A percentile compares a stretch with the other conserved stretches of the same genome.
These are phyloP conservation scores for Meta bourneti DNA, from an alignment of 2,888 invertebrate genomes.

Conservation along the genomic window DNA sequence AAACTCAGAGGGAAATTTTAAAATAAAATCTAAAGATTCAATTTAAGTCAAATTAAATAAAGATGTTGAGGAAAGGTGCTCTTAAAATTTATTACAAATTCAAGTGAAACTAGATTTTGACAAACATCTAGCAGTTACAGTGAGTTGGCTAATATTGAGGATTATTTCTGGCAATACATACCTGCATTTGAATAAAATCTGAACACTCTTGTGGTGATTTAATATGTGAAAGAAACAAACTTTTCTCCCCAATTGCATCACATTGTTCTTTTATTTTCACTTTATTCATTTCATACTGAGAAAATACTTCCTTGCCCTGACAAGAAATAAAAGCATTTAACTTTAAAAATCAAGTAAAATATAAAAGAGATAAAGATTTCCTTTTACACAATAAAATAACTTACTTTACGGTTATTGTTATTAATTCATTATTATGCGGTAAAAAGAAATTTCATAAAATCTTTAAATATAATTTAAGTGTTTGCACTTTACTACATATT, in stretches of 20 bases:
- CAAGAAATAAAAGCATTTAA: background rate
- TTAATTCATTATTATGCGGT: no score
- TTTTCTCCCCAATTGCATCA: slow-evolving; percentile 23
- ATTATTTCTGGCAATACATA: background rate
- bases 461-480: background rate
- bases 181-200: slow-evolving; percentile 59
- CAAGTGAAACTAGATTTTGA: background rate
- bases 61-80: background rate
- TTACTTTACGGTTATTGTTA: no score
- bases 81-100: background rate
- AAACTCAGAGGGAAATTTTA: background rate
- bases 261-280: slow-evolving; percentile 31
- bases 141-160: no score
- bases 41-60: background rate
- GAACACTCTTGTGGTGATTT: slow-evolving; percentile 9
- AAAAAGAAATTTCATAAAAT: no score
- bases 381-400: no score
- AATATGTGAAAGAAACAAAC: slow-evolving; percentile 34
- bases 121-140: no score
- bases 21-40: background rate
- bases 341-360: background rate
- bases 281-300: slow-evolving; percentile 37
- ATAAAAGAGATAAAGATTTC: background rate
- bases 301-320: slow-evolving; percentile 55
- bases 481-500: background rate